Evolutionary conservation across 2,888 invertebrate genomes (phyloP), one percentile per base, ranked within the genome.

Genomic region (Tachystola acroxantha): DNA sequence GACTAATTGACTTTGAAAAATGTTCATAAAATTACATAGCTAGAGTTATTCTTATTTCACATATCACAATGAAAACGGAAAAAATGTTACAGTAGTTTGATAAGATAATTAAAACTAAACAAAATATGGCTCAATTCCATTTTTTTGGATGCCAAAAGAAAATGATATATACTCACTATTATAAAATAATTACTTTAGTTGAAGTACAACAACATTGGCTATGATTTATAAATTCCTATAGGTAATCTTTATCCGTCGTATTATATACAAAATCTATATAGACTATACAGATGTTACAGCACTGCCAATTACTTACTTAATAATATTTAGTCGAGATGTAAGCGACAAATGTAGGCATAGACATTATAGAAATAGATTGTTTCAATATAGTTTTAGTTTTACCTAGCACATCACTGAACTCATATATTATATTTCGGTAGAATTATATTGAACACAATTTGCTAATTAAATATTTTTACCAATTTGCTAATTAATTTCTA

Each of bases 71-170:
- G 24, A n/a, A 6, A 27, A 27, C 10, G 1, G 12, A 28, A 24
- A 24, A n/a, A 9, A 24, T 2, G n/a, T 24, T 24, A n/a, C 24
- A 24, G 24, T 24, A 24, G 24, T 9, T 28, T 28, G n/a, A n/a
- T n/a, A n/a, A n/a, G n/a, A n/a, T n/a, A n/a, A n/a, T n/a, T n/a
- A n/a, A n/a, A n/a, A 28, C 12, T 28, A 28, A 10, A 28, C 28
- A 24, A 24, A 10, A 32, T 10, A 10, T 57, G 63, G 71, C 71
- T 69, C 65, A 69, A 61, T 53, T 53, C 55, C 59, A 68, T 76
- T 75, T 76, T 74, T 70, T 58, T 60, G 56, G 64, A 73, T 76
- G 76, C 75, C 76, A 77, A 74, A 72, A 39, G 52, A 54, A 53
- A 47, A 53, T 40, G 39, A 40, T 42, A 45, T 11, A 9, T 24